Evolutionary conservation across 2,113 vertebrate genomes (phyloP).

Genomic region (Marcusenius ussheri): DNA sequence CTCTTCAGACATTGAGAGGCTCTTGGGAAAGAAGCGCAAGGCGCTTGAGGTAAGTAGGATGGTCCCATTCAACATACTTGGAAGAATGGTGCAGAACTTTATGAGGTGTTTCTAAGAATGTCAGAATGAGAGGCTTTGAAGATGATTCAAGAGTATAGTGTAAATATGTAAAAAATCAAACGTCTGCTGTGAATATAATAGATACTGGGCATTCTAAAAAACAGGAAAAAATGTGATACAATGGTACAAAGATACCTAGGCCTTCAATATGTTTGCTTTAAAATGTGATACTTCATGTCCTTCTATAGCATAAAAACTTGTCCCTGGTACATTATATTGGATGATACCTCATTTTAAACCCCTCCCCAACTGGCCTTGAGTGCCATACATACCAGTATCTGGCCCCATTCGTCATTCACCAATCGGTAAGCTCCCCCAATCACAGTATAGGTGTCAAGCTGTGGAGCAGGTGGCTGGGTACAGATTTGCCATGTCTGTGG

Average conservation of each 20-base stretch:
- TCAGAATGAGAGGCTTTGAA: neutral
- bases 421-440: neutral
- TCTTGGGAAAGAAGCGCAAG: constrained; percentile 90
- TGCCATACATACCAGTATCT: neutral
- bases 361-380: neutral
- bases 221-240: neutral
- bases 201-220: neutral
- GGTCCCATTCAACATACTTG: neutral
- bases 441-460: neutral
- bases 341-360: neutral
- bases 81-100: neutral
- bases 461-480: neutral
- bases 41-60: constrained; percentile 78
- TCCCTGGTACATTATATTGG: neutral
- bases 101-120: neutral
- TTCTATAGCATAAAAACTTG: neutral
- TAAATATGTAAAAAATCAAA: neutral
- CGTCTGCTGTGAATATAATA: neutral
- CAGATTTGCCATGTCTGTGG: neutral
- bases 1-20: constrained; percentile 86
- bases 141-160: neutral
- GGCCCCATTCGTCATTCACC: neutral
- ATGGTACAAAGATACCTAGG: neutral
- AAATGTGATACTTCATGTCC: neutral
- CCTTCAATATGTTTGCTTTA: neutral